Base-by-base conservation (phyloP, 2,113 vertebrate species). In the Coryphaenoides rupestris region DNA sequence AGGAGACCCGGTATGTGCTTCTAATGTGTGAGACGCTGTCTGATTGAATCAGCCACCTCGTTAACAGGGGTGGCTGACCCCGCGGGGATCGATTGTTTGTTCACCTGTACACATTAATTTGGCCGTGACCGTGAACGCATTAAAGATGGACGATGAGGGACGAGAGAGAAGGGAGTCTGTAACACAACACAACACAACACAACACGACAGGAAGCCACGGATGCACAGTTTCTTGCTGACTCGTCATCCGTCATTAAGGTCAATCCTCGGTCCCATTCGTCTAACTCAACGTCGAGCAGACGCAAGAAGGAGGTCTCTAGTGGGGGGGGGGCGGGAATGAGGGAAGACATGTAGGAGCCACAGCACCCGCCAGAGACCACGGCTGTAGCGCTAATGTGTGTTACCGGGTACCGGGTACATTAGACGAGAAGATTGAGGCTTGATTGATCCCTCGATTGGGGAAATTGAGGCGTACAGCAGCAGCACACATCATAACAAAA, bases 231-330 rank as follows among this genome's bases (percentile, higher is more conserved):
- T n/a, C 60, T 74, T 5, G 61, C 50, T 62, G 69, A 78, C 65
- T 78, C 77, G 69, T 63, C 63, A 58, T 57, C 66, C 55, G 33
- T 62, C 78, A 73, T 81, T 77, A 65, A 84, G 78, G 76, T 82
- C 70, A 79, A 66, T 63, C 69, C 66, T 50, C 55, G 26, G 54
- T 23, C 62, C 33, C 65, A 74, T 86, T 84, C 58, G 76, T 87
- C 76, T 74, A 55, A 65, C 65, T n/a, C 56, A 40, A 40, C 33
- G 33, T 40, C 33, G 4, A 40, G 1, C 2, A 12, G 33, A 40
- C 33, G 33, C 33, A 12, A 12, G 13, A 12, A 40, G 33, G 33
- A 40, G 33, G 33, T 40, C 33, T 40, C 13, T 10, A 40, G 13
- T 40, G 33, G 13, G 9, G 33, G 33, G 33, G 13, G 9, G 33